These are phyloP conservation scores for Salvelinus fontinalis DNA, from an alignment of 2,113 vertebrate species.

Conservation along the genomic window DNA sequence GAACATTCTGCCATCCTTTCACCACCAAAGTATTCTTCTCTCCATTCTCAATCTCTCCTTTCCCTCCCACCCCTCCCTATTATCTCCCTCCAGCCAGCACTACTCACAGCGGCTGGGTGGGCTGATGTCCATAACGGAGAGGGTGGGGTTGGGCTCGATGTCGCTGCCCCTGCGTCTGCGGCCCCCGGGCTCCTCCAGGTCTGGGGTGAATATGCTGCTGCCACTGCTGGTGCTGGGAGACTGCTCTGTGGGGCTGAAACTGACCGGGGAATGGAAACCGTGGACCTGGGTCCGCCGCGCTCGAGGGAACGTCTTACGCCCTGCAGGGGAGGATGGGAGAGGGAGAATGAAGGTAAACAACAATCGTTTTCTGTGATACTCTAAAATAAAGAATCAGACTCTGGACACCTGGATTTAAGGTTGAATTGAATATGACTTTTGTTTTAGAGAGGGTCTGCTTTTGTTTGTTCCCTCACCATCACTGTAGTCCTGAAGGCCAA, in stretches of 20 bases:
- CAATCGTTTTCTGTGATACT: neutral
- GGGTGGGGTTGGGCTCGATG: constrained; percentile 86
- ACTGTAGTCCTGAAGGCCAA: constrained; percentile 91
- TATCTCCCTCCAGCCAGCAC: neutral
- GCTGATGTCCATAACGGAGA: constrained; percentile 98
- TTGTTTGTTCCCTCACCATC: constrained; percentile 79
- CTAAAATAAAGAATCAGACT: neutral
- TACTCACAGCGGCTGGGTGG: constrained; percentile 96
- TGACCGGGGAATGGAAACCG: constrained; percentile 90
- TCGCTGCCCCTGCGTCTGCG: constrained; percentile 86
- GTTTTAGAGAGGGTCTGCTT: no score
- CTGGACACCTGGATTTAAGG: no score
- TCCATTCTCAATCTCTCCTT: neutral
- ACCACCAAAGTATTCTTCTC: neutral
- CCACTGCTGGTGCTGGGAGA: constrained; percentile 95
- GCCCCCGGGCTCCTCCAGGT: constrained; percentile 86
- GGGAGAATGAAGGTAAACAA: neutral
- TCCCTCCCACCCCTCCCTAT: no score
- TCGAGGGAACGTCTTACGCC: constrained; percentile 95
- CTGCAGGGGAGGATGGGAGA: constrained; percentile 59
- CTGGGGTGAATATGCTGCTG: constrained; percentile 92
- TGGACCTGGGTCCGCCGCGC: constrained; percentile 92
- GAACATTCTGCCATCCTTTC: no score
- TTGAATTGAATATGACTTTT: no score
- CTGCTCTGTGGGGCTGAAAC: constrained; percentile 93